Conservation (phyloP, 2,797 vertebrate genomes). For the Syngnathus acus region DNA sequence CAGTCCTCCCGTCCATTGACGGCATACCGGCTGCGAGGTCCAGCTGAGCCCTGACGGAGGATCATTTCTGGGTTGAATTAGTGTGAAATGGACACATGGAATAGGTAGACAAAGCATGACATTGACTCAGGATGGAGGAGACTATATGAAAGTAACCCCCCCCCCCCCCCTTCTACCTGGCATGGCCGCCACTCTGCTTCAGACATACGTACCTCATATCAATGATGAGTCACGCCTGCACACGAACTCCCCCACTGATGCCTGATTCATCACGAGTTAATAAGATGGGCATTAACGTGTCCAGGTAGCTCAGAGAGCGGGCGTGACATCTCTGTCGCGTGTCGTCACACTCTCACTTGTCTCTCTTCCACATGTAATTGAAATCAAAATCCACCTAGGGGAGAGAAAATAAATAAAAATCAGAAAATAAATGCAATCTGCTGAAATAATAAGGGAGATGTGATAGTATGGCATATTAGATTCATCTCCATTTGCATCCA, state of each 20-base stretch:
- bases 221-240: constrained; percentile 55
- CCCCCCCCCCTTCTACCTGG: too few species aligned
- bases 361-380: not conserved
- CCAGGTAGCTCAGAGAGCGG: constrained; percentile 32
- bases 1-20: constrained; percentile 51
- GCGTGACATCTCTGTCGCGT: constrained; percentile 51
- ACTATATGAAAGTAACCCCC: constrained; percentile 34
- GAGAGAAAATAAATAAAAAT: not conserved
- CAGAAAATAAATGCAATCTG: constrained; percentile 1
- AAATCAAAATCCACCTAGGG: not conserved
- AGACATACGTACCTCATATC: constrained; percentile 57
- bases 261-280: constrained; percentile 50
- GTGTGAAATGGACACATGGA: constrained; percentile 73
- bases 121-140: constrained; percentile 65
- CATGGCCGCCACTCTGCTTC: constrained; percentile 35
- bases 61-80: constrained; percentile 72
- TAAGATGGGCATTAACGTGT: constrained; percentile 53
- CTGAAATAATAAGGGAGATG: not conserved
- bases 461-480: not conserved
- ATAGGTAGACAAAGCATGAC: constrained; percentile 76
- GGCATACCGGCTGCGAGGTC: constrained; percentile 55
- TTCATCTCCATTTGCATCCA: not conserved
- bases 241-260: constrained; percentile 35
- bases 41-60: constrained; percentile 66
- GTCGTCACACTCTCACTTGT: constrained; percentile 19